phyloP scores from a whole-genome alignment of 2,888 invertebrate species.

The Athalia cordata region DNA sequence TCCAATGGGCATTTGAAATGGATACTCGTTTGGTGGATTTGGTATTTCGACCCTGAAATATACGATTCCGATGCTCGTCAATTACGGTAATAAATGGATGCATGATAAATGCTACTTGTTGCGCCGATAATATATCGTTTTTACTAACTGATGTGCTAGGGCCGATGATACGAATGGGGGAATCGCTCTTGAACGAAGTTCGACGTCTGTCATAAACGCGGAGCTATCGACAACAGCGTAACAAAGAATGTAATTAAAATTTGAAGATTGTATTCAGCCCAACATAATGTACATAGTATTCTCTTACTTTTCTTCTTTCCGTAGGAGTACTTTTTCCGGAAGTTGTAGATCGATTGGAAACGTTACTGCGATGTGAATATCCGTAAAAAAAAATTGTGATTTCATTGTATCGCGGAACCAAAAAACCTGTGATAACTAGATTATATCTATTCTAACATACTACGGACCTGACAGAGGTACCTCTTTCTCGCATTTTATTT shows the following conservation, averaged over 20 bases:
- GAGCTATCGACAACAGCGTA: background rate
- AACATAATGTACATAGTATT: too few species aligned
- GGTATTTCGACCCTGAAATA: background rate
- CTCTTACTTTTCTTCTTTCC: background rate
- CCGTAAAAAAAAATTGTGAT: background rate
- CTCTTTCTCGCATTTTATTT: background rate
- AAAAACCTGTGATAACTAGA: too few species aligned
- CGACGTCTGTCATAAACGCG: background rate
- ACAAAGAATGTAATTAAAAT: background rate
- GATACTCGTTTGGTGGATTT: conserved; percentile 23
- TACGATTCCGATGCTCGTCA: background rate
- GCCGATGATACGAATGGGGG: background rate
- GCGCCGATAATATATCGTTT: background rate
- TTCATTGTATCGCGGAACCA: too few species aligned
- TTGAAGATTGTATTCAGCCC: too few species aligned
- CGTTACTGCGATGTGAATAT: conserved; percentile 13
- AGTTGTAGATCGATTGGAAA: background rate
- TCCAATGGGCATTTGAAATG: conserved; percentile 24
- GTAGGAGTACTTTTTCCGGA: background rate
- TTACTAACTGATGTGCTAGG: background rate
- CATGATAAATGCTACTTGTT: background rate
- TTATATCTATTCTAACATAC: too few species aligned
- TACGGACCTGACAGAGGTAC: conserved; percentile 28
- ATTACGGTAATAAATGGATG: background rate
- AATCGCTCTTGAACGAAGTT: background rate